phyloP scores from a whole-genome alignment of 2,888 invertebrate genomes.

The Thyatira batis region DNA sequence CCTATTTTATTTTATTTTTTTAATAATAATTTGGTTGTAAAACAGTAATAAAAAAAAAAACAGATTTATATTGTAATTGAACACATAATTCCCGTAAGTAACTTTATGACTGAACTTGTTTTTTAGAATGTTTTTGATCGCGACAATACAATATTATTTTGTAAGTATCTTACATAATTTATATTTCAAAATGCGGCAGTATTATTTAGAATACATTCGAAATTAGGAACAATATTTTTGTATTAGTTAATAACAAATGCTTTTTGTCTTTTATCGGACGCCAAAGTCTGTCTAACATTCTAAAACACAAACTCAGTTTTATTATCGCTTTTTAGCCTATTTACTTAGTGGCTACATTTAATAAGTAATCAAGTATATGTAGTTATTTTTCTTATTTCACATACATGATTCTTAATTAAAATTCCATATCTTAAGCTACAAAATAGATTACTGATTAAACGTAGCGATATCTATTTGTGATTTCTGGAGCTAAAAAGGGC shows the following conservation, averaged over 20 bases:
- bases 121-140: slow-evolving; percentile 31
- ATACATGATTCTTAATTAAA: background rate
- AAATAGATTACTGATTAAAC: background rate
- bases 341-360: background rate
- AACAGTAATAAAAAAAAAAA: slow-evolving; percentile 56
- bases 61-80: slow-evolving; percentile 55
- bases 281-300: background rate
- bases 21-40: slow-evolving; percentile 47
- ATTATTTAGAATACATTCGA: slow-evolving; percentile 4
- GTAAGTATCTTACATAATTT: too few species aligned
- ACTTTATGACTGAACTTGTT: slow-evolving; percentile 44
- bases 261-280: background rate
- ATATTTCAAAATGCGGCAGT: slow-evolving; percentile 6
- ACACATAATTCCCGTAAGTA: slow-evolving; percentile 66
- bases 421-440: background rate
- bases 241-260: background rate
- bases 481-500: background rate
- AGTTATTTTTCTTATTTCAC: background rate
- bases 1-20: slow-evolving; percentile 19
- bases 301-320: background rate
- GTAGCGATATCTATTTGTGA: background rate
- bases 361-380: background rate
- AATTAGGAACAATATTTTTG: slow-evolving; percentile 15
- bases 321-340: background rate
- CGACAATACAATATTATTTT: too few species aligned